Conservation (phyloP, 2,113 vertebrate genomes). For the Oryzias melastigma region DNA sequence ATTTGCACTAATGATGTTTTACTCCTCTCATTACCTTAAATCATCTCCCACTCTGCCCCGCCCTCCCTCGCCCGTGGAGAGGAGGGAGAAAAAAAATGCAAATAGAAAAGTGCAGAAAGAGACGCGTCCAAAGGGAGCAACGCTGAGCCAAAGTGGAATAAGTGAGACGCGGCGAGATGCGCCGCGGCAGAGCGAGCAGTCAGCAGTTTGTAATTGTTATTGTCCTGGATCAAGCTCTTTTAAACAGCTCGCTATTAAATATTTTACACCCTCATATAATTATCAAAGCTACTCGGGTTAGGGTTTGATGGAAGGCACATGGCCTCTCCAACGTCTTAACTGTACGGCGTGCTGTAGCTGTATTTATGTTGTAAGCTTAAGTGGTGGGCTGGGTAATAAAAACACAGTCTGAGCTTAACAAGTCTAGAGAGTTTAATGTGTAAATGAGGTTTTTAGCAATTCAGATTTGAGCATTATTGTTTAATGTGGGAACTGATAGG, state of each 20-base stretch:
- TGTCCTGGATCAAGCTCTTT: constrained; percentile 45
- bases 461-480: constrained; percentile 44
- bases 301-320: constrained; percentile 61
- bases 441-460: constrained; percentile 54
- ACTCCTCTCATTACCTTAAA: constrained; percentile 84
- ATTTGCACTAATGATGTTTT: constrained; percentile 85
- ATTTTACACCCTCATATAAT: constrained; percentile 64
- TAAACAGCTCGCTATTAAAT: constrained; percentile 60
- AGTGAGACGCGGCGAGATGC: constrained; percentile 34
- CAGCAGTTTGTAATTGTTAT: constrained; percentile 62
- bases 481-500: constrained; percentile 51
- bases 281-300: constrained; percentile 62
- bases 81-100: constrained; percentile 24
- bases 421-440: constrained; percentile 65
- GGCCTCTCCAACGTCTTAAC: constrained; percentile 59
- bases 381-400: constrained; percentile 71
- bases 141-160: constrained; percentile 23
- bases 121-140: constrained; percentile 13
- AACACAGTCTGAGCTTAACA: constrained; percentile 64
- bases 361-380: constrained; percentile 76
- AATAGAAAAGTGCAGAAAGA: constrained; percentile 43
- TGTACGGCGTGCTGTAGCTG: constrained; percentile 44
- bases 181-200: constrained; percentile 28
- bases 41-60: constrained; percentile 64
- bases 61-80: constrained; percentile 28